Base-by-base conservation (phyloP, 2,888 invertebrate genomes). In the Pyrochroa serraticornis region DNA sequence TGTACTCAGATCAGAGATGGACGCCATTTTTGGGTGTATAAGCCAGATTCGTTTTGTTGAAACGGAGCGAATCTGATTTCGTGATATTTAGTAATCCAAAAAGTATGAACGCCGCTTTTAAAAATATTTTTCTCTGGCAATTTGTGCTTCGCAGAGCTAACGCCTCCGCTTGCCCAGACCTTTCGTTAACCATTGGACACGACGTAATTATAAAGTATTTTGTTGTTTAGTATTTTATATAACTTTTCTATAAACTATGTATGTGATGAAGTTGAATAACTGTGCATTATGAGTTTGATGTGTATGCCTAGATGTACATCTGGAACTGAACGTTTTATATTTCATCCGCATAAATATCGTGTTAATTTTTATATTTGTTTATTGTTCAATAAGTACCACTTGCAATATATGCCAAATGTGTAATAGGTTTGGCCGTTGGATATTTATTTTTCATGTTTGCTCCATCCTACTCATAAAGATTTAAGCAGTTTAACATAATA, bases 401-500 rank as follows among this genome's bases (percentile, higher is more conserved):
- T 39, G 39, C 39, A 39, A 39, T 39, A 39, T 37, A 22, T 39
- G 22, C 39, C 39, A 39, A 39, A 22, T 22, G 22, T 22, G 22
- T 22, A 22, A 30, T 37, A 45, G 35, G 36, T 46, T 36, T 46
- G 46, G 46, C 9, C 46, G 46, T 37, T 35, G 46, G 37, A 46
- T 46, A 46, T 46, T 46, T 10, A 46, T 46, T 46, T 35, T 31
- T 42, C 10, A 7, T 42, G 31, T 45, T 45, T 45, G 12, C 9
- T 34, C 10, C 9, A 45, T 34, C 35, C 13, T 35, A 45, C 45
- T 45, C 45, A 45, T 22, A 44, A 42, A 42, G 35, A 32, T 51
- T 52, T 45, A 52, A 42, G 38, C 44, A 44, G 43, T 51, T 52
- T 47, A 12, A 10, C 32, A 35, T 38, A 47, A 47, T 36, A 42